Evolutionary conservation across 2,797 vertebrate genomes (phyloP).

Genomic region (Tapirus indicus): DNA sequence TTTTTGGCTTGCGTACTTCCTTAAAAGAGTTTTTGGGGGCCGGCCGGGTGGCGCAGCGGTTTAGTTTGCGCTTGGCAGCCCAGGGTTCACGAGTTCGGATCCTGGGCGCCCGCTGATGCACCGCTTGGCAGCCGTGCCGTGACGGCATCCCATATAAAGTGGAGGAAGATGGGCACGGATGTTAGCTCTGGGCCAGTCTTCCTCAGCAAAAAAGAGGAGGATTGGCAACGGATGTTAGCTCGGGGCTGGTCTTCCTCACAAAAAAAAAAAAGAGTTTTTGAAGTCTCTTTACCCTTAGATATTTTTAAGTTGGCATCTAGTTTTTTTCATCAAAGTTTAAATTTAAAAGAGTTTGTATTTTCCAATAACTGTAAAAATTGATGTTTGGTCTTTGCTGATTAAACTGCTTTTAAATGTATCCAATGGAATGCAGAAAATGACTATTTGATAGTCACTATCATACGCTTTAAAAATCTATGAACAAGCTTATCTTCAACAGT

Average conservation of each 20-base stretch:
- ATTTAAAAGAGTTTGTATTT: background rate
- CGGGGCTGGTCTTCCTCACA: no score
- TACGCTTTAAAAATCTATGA: background rate
- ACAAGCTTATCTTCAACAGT: background rate
- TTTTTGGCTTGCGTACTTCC: background rate
- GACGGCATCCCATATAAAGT: no score
- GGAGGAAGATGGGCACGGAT: no score
- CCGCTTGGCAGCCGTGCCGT: no score
- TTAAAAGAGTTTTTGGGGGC: background rate
- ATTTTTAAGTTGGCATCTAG: background rate
- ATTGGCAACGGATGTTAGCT: no score
- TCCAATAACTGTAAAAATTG: background rate
- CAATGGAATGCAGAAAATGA: background rate
- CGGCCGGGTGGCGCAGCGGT: no score
- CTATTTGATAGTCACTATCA: background rate
- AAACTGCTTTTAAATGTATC: background rate
- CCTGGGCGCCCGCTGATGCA: no score
- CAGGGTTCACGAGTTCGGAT: no score
- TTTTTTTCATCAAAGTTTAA: background rate
- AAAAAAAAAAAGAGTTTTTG: background rate
- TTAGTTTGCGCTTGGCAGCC: no score
- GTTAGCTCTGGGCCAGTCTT: no score
- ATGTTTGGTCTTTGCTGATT: background rate
- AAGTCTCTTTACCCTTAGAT: background rate
- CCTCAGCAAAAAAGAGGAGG: no score